Evolutionary conservation across 2,797 vertebrate species (phyloP), one percentile per base, ranked within the genome.

Genomic region (Rhinoraja longicauda): DNA sequence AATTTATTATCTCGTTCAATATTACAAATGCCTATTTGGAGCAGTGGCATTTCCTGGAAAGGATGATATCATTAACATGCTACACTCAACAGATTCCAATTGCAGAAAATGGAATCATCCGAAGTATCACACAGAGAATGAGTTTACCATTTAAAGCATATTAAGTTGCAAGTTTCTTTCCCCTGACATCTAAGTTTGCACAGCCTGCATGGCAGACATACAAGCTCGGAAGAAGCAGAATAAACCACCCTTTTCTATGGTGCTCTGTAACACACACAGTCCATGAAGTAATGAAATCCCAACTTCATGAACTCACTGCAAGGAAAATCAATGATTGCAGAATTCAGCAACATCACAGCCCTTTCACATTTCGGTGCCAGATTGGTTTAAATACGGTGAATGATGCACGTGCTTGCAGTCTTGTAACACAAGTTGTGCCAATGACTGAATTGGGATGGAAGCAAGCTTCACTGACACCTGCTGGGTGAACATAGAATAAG

Each of bases 221-320:
- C 70, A 45, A 82, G 67, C 10, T 91, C 24, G 26, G 36, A 72
- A 39, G 67, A 45, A 91, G 10, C 67, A 72, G 32, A 91, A 5
- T 91, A 72, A 39, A 72, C 39, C 36, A 91, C 15, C 67, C 24
- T 73, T 24, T 29, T 91, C n/a, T 45, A 36, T 91, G 21, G 19
- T 13, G 64, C 6, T 91, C 39, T 91, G 10, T 91, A 70, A 72
- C 62, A 70, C 62, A 59, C 67, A 91, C 64, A 45, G 45, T 72
- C 88, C 72, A 26, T 91, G 88, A 91, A 91, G 64, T 91, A 53
- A 29, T 73, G 67, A 73, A 90, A 45, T 72, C 36, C 24, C 29
- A 91, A 19, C 64, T 64, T 91, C 39, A 21, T 32, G 7, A 64
- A 72, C 88, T 39, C 32, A 72, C 70, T 72, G 88, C 39, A 90